Evolutionary conservation across 2,797 vertebrate genomes (phyloP).

Genomic region (Sebastolobus alascanus): DNA sequence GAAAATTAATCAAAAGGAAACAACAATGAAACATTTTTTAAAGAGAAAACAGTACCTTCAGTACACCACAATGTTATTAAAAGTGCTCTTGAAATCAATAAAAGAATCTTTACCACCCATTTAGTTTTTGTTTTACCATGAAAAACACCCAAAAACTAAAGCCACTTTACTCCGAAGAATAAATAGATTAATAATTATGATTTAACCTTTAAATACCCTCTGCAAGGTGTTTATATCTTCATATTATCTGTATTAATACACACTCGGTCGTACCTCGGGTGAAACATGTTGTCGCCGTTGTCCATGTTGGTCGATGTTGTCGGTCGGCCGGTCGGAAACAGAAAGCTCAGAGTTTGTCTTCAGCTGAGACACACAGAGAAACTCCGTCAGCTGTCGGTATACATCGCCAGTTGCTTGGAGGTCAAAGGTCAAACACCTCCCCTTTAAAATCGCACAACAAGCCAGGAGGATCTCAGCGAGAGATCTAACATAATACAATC

Average conservation of each 20-base stretch:
- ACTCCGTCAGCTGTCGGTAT: constrained; percentile 62
- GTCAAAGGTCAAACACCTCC: constrained; percentile 61
- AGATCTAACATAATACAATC: too few species aligned
- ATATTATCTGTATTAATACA: too few species aligned
- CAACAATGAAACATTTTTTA: neutral
- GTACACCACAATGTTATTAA: too few species aligned
- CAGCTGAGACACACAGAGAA: neutral
- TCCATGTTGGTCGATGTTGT: constrained; percentile 56
- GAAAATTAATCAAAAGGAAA: neutral
- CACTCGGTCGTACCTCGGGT: constrained; percentile 54
- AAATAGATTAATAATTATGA: too few species aligned
- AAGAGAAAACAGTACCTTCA: neutral
- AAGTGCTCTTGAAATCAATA: neutral
- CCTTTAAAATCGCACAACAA: neutral
- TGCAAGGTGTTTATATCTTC: too few species aligned
- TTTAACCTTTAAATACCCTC: too few species aligned
- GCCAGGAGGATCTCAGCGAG: neutral
- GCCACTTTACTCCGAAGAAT: neutral
- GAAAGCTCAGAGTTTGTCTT: neutral
- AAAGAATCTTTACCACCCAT: neutral
- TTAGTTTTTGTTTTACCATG: neutral
- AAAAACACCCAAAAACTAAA: neutral
- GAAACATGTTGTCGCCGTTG: constrained; percentile 25
- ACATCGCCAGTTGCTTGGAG: constrained; percentile 43
- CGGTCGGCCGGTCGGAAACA: neutral